Evolutionary conservation across 2,113 vertebrate genomes (phyloP).

Genomic region (Archocentrus centrarchus): DNA sequence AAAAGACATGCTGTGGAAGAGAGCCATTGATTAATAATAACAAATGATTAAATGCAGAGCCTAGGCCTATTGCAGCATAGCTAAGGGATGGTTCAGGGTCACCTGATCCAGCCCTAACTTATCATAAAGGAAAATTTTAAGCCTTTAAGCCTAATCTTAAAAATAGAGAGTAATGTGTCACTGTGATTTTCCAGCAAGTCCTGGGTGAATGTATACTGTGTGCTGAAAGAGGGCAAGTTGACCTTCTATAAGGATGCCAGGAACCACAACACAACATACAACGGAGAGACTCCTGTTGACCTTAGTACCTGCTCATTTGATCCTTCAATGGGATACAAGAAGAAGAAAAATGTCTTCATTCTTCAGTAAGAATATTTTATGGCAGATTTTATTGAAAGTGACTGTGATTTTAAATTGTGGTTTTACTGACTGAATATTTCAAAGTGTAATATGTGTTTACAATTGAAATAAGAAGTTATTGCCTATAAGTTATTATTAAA

Average conservation of each 20-base stretch:
- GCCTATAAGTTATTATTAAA: background rate
- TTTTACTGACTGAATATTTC: background rate
- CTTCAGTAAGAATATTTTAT: slow-evolving; percentile 81
- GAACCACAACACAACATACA: slow-evolving; percentile 84
- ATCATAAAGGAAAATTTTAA: too few relatives aligned
- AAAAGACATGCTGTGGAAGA: too few relatives aligned
- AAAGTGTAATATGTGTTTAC: background rate
- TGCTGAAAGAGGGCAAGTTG: slow-evolving; percentile 86
- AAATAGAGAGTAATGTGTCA: background rate
- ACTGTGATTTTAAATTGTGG: background rate
- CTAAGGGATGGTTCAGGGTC: too few relatives aligned
- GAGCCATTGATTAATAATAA: too few relatives aligned
- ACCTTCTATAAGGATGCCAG: slow-evolving; percentile 90
- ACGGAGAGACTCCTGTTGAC: slow-evolving; percentile 87
- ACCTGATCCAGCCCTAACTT: too few relatives aligned
- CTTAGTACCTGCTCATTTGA: slow-evolving; percentile 85
- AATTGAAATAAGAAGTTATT: background rate
- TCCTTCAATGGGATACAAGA: slow-evolving; percentile 90
- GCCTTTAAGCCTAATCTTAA: too few relatives aligned
- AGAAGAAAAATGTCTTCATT: slow-evolving; percentile 94
- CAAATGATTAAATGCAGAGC: too few relatives aligned
- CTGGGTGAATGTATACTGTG: slow-evolving; percentile 91
- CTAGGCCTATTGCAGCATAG: too few relatives aligned
- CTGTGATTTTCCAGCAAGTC: slow-evolving; percentile 79
- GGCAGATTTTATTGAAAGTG: background rate